Base-by-base conservation (phyloP, 1,140 invertebrate genomes). In the Ladona fulva region DNA sequence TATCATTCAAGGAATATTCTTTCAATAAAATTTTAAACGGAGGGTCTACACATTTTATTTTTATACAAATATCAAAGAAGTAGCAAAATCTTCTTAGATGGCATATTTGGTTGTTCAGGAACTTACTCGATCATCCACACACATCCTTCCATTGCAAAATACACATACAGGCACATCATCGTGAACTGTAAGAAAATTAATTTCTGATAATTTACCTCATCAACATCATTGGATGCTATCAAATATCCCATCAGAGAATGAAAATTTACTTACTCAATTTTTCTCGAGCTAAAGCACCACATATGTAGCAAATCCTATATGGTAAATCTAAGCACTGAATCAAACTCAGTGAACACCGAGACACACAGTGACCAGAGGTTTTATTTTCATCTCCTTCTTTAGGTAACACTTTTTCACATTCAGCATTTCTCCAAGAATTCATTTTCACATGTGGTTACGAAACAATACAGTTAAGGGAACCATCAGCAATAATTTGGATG, bases 271-370 rank as follows among this genome's bases (percentile, higher is more conserved):
- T 44, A 81, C 80, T 77, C 24, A 77, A 52, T 16, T 66, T 24
- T 1, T 52, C 59, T 37, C 80, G 79, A 19, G 80, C 80, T 11
- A 80, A 42, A 11, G 77, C 77, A n/a, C 76, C 66, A 74, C 80
- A 81, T 12, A 59, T 75, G 5, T 42, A 16, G 24, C 80, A 81
- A 6, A 75, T 74, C 22, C 76, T 77, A 66, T 78, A 78, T 1
- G 76, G 78, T 24, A 79, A 22, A 29, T 74, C 29, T n/a, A 37
- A n/a, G 74, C 79, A 80, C 66, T 78, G 80, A 10, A 79, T 42
- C 22, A 81, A 42, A 25, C 78, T 80, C 6, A 81, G 29, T 12
- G 78, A 79, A 42, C 80, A 81, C 10, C 80, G 42, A 6, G 79
- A 78, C 10, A 81, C n/a, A 19, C 66, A 25, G 24, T 81, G 80